Evolutionary conservation across 2,888 invertebrate genomes (phyloP), one percentile per base, ranked within the genome.

Genomic region (Acleris emargana): DNA sequence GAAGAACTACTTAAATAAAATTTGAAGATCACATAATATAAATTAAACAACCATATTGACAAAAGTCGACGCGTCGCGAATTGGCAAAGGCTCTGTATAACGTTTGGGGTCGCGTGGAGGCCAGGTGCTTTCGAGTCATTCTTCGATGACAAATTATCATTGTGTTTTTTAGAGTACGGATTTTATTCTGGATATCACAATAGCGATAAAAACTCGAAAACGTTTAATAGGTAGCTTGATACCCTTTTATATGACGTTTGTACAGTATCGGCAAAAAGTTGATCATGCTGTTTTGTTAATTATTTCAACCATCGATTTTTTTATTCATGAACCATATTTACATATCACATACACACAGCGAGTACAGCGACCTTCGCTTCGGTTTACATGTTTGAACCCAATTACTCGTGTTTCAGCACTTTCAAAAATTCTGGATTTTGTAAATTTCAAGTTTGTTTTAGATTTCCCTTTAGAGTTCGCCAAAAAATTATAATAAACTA

Each of bases 1-100:
- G 82, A 82, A 89, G 83, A 90, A 88, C 88, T 89, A 88, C 89
- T 91, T 89, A 89, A 88, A 91, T 82, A 86, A 76, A 74, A 82
- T 89, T 88, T 80, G 80, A 89, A 89, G 89, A 90, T 90, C 88
- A 91, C 89, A 90, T 91, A 89, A 91, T 89, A 84, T 89, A 89
- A 87, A 90, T 91, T 90, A 89, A 91, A 92, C 87, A 89, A 86
- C 83, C 87, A 82, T 84, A 83, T 84, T 87, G 81, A 87, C 84
- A 88, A 88, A 82, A 83, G 83, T 84, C 82, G 81, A 82, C 78
- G 89, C 88, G 88, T 88, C 80, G 84, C 90, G 82, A 91, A 92
- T 91, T 75, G 74, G 72, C 73, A 77, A 76, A 76, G 76, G 73
- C 72, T 67, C 32, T 52, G 47, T 68, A 69, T 68, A 71, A 68